A percentile compares a stretch with the other conserved stretches of the same genome.
phyloP scores from a whole-genome alignment of 2,888 invertebrate species.

The Cryptocheilus praepositus region DNA sequence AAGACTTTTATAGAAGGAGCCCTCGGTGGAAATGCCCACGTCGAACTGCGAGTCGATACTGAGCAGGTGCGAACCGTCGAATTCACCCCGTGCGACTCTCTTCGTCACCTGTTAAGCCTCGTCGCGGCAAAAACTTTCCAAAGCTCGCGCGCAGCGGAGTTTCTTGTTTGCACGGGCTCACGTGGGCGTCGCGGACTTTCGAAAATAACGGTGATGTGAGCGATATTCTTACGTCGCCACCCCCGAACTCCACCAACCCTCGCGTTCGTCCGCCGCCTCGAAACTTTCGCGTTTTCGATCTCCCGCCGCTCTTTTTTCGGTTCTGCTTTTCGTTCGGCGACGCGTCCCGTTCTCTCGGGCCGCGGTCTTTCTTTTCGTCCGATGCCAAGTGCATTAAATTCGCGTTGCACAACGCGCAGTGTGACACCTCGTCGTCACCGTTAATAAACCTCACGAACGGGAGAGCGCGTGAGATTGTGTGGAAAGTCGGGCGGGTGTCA shows the following conservation, averaged over 20 bases:
- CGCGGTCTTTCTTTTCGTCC: not conserved
- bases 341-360: not conserved
- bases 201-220: slow-evolving; percentile 60
- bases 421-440: not conserved
- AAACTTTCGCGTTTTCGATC: slow-evolving; percentile 14
- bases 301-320: slow-evolving; percentile 19
- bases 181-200: slow-evolving; percentile 45
- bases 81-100: too few species aligned
- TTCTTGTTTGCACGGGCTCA: slow-evolving; percentile 45
- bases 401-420: not conserved
- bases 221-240: slow-evolving; percentile 48
- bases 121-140: too few species aligned
- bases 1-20: too few species aligned
- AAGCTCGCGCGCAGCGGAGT: slow-evolving; percentile 16
- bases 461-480: too few species aligned
- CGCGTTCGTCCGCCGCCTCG: too few species aligned
- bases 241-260: slow-evolving; percentile 18
- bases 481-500: too few species aligned
- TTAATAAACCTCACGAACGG: too few species aligned
- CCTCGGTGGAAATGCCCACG: too few species aligned
- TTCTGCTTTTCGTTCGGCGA: slow-evolving; percentile 12
- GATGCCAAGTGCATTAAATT: slow-evolving; percentile 2
- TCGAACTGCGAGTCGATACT: too few species aligned
- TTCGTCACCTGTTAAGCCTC: too few species aligned
- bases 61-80: too few species aligned